Conservation (phyloP, 2,888 invertebrate species). For the Marronus borbonicus region DNA sequence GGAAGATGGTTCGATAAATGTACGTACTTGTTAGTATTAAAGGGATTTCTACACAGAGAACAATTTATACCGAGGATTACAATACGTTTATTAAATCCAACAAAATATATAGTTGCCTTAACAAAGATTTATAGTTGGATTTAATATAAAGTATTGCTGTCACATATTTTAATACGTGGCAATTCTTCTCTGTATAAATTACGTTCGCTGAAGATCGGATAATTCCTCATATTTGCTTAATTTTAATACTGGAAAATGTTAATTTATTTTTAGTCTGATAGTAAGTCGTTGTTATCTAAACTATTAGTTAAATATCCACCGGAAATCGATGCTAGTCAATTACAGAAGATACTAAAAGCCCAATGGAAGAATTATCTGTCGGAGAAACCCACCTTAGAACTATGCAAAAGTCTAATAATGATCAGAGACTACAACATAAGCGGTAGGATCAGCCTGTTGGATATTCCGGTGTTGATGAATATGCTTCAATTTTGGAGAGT, state of each 20-base stretch:
- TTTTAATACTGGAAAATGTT: background rate
- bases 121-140: too few relatives aligned
- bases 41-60: background rate
- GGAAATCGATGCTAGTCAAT: slow-evolving; percentile 76
- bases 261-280: slow-evolving; percentile 70
- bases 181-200: too few relatives aligned
- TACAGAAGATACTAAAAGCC: slow-evolving; percentile 75
- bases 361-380: slow-evolving; percentile 75
- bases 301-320: slow-evolving; percentile 74
- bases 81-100: too few relatives aligned
- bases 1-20: slow-evolving; percentile 74
- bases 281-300: slow-evolving; percentile 72
- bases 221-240: too few relatives aligned
- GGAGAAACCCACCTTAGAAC: slow-evolving; percentile 76
- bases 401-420: slow-evolving; percentile 81
- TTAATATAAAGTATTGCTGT: too few relatives aligned
- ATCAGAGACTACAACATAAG: slow-evolving; percentile 78
- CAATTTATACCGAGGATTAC: too few relatives aligned
- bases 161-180: too few relatives aligned
- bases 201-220: too few relatives aligned
- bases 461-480: slow-evolving; percentile 77
- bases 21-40: slow-evolving; percentile 64
- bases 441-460: slow-evolving; percentile 75
- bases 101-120: too few relatives aligned
- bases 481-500: slow-evolving; percentile 79